Evolutionary conservation across 2,888 invertebrate genomes (phyloP).

Genomic region (Cantharis rufa): DNA sequence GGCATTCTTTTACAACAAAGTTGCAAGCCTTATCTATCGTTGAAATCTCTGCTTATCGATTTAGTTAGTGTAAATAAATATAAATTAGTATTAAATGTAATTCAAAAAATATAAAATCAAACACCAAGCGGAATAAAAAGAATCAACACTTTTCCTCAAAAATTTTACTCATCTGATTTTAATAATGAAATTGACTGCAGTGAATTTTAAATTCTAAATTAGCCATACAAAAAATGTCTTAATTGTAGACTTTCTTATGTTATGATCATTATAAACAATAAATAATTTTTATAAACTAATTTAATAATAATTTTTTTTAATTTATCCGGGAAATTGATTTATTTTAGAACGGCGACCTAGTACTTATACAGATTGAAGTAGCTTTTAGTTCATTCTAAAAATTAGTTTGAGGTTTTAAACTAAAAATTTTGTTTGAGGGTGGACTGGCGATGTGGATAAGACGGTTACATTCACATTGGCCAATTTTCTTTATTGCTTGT

Average conservation of each 20-base stretch:
- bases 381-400: too few species aligned
- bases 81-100: not conserved
- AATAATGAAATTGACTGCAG: not conserved
- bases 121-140: not conserved
- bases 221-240: not conserved
- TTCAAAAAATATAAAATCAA: not conserved
- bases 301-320: not conserved
- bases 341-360: not conserved
- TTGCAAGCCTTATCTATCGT: not conserved
- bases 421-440: too few species aligned
- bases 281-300: not conserved
- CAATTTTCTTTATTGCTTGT: too few species aligned
- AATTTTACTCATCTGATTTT: not conserved
- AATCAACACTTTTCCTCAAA: not conserved
- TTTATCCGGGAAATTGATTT: not conserved
- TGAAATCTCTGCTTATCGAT: constrained; percentile 3
- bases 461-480: too few species aligned
- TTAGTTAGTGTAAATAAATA: not conserved
- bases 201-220: not conserved
- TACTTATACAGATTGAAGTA: too few species aligned
- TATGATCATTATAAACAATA: too few species aligned
- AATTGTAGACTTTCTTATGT: not conserved
- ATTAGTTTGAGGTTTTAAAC: too few species aligned
- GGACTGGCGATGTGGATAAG: too few species aligned
- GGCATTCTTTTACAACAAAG: not conserved